Percentiles rank a stretch among this genome's conserved stretches.
Evolutionary conservation across 2,113 vertebrate genomes (phyloP).

Genomic region (Bubalus kerabau): DNA sequence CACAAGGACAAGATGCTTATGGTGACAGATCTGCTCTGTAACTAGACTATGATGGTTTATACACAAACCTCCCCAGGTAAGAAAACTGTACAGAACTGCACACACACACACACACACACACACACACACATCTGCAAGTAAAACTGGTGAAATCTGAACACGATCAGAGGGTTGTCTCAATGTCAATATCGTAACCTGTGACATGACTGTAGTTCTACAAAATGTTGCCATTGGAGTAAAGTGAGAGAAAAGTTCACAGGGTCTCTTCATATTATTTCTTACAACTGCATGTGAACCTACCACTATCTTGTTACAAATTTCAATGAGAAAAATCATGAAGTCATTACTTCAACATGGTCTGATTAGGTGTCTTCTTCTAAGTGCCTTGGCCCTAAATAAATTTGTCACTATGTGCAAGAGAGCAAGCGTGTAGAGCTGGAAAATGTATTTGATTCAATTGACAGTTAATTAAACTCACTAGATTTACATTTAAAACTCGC

Average conservation of each 20-base stretch:
- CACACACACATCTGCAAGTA: not conserved
- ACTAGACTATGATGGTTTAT: not conserved
- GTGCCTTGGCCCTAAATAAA: not conserved
- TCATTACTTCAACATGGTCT: not conserved
- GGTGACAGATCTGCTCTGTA: not conserved
- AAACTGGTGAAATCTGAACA: not conserved
- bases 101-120: fast-evolving
- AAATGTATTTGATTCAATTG: not conserved
- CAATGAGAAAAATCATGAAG: not conserved
- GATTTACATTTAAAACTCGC: conserved; percentile 10
- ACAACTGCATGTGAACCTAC: not conserved
- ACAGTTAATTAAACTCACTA: conserved; percentile 44
- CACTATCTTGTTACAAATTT: not conserved
- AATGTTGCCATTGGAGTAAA: not conserved
- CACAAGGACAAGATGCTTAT: not conserved
- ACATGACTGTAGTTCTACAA: not conserved
- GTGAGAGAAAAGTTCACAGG: not conserved
- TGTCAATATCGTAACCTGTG: no score
- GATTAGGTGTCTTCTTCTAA: not conserved
- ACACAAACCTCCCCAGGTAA: not conserved
- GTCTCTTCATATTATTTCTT: not conserved
- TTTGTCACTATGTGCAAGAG: not conserved
- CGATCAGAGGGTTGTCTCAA: not conserved
- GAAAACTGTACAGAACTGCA: not conserved
- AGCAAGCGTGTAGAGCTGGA: not conserved